Evolutionary conservation across 2,888 invertebrate genomes (phyloP).

Genomic region (Stenichneumon culpator): DNA sequence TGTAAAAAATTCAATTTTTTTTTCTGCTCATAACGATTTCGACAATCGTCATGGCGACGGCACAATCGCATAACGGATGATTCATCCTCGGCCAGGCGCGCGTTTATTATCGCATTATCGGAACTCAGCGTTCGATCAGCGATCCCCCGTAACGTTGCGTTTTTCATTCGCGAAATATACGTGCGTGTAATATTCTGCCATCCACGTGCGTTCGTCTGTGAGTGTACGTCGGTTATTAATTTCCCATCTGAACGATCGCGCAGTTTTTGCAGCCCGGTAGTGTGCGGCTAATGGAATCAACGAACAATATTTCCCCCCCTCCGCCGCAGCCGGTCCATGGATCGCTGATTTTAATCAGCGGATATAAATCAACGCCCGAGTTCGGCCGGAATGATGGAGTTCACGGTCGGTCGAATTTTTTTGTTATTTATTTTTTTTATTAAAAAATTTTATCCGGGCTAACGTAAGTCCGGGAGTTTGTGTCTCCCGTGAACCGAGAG

Average conservation of each 20-base stretch:
- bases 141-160: slow-evolving; percentile 4
- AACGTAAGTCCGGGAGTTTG: slow-evolving; percentile 13
- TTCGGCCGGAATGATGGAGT: slow-evolving; percentile 41
- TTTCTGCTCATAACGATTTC: background rate
- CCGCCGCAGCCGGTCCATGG: slow-evolving; percentile 13
- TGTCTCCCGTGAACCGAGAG: slow-evolving; percentile 39
- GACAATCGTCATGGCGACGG: background rate
- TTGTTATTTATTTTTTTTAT: no score
- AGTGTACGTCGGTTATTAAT: slow-evolving; percentile 60
- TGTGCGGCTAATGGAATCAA: slow-evolving; percentile 62
- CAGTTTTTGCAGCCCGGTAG: slow-evolving; percentile 44
- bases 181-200: background rate
- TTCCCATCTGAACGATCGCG: slow-evolving; percentile 52
- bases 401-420: slow-evolving; percentile 32
- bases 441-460: slow-evolving; percentile 7
- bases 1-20: background rate
- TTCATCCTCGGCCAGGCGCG: slow-evolving; percentile 75
- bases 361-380: slow-evolving; percentile 62
- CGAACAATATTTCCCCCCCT: slow-evolving; percentile 49
- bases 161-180: slow-evolving; percentile 39
- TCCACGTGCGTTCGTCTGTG: slow-evolving; percentile 8
- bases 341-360: slow-evolving; percentile 63
- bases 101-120: slow-evolving; percentile 80
- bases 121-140: slow-evolving; percentile 31
- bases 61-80: slow-evolving; percentile 42